These are phyloP conservation scores for Stratiomys singularior DNA, from an alignment of 2,888 invertebrate species.

Conservation along the genomic window DNA sequence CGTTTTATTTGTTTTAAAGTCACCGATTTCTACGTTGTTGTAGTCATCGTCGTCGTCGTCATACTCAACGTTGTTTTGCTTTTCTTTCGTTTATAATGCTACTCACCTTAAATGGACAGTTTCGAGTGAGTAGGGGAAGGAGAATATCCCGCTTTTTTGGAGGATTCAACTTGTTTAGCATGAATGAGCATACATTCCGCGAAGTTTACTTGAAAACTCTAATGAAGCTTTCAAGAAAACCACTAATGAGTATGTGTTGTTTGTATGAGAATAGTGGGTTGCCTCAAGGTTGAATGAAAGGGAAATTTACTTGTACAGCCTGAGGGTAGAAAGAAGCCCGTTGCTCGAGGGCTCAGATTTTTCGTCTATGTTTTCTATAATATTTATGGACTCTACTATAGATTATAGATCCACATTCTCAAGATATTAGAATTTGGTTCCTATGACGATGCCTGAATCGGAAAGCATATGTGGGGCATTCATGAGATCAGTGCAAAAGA, in stretches of 20 bases:
- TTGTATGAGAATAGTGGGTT: not conserved
- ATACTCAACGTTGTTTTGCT: conserved; percentile 2
- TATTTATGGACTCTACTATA: no score
- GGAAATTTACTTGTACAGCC: no score
- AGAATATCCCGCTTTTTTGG: not conserved
- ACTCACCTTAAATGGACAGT: conserved; percentile 46
- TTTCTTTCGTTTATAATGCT: conserved; percentile 27
- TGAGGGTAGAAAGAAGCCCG: no score
- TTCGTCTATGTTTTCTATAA: no score
- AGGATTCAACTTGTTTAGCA: not conserved
- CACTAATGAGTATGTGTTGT: not conserved
- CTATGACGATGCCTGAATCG: no score
- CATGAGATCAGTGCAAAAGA: no score
- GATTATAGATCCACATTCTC: no score
- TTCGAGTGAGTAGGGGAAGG: not conserved
- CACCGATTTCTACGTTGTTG: conserved; percentile 25
- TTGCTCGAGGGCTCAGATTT: no score
- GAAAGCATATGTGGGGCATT: no score
- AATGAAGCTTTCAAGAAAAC: not conserved
- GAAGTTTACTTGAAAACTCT: conserved; percentile 1
- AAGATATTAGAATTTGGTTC: no score
- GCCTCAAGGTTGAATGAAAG: no score
- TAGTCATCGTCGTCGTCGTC: conserved; percentile 19
- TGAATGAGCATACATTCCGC: not conserved
- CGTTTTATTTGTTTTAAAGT: conserved; percentile 37